Percentiles rank a stretch among this genome's conserved stretches.
These are phyloP conservation scores for Sebastes kiyomatsui DNA, from an alignment of 2,797 vertebrate genomes.

Conservation along the genomic window DNA sequence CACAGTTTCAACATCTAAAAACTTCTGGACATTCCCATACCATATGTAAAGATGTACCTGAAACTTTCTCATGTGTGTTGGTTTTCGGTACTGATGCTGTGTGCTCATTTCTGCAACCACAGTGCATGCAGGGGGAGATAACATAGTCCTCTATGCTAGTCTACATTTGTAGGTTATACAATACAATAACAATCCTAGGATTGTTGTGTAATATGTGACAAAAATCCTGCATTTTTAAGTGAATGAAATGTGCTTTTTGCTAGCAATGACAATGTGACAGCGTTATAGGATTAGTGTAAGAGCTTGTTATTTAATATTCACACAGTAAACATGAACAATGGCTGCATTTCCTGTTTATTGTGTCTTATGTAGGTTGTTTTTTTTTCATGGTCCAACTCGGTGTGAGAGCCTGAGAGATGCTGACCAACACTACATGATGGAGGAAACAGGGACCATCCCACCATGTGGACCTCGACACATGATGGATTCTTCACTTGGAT, in stretches of 20 bases:
- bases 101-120: constrained; percentile 35
- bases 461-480: neutral
- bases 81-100: neutral
- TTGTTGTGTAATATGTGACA: too few relatives aligned
- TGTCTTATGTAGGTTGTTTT: neutral
- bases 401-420: neutral
- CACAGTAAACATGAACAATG: too few relatives aligned
- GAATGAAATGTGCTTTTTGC: neutral
- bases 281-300: neutral
- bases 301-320: neutral
- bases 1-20: neutral
- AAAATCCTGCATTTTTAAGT: neutral
- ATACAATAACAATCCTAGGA: too few relatives aligned
- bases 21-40: neutral
- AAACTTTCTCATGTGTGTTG: too few relatives aligned
- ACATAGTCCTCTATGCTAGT: neutral
- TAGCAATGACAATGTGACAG: neutral
- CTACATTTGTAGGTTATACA: neutral
- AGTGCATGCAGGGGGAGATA: neutral
- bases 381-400: neutral
- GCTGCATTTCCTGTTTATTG: neutral
- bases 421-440: neutral
- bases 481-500: neutral
- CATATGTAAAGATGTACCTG: too few relatives aligned
- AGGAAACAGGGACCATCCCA: neutral